These are phyloP conservation scores for Felis catus DNA, from an alignment of 2,113 vertebrate genomes.

Conservation along the genomic window F.catus_Fca126_mat1.0 CM031428.1:45797001-45797500, in stretches of 20 bases:
- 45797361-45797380: not conserved
- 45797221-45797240: not conserved
- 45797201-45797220: not conserved
- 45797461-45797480: not conserved
- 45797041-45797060: not conserved
- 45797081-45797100: not conserved
- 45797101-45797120: not conserved
- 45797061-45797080: too few relatives aligned
- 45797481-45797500: not conserved
- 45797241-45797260: not conserved
- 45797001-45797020: not conserved
- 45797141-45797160: not conserved
- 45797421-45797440: accelerated
- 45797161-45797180: not conserved
- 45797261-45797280: not conserved
- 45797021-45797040: not conserved
- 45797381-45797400: not conserved
- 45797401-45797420: not conserved
- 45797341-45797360: not conserved
- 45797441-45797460: not conserved
- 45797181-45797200: not conserved
- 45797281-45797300: not conserved
- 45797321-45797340: not conserved
- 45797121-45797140: too few relatives aligned
- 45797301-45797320: not conserved